phyloP scores from a whole-genome alignment of 2,113 vertebrate genomes.

The Oreochromis spilurus region DNA sequence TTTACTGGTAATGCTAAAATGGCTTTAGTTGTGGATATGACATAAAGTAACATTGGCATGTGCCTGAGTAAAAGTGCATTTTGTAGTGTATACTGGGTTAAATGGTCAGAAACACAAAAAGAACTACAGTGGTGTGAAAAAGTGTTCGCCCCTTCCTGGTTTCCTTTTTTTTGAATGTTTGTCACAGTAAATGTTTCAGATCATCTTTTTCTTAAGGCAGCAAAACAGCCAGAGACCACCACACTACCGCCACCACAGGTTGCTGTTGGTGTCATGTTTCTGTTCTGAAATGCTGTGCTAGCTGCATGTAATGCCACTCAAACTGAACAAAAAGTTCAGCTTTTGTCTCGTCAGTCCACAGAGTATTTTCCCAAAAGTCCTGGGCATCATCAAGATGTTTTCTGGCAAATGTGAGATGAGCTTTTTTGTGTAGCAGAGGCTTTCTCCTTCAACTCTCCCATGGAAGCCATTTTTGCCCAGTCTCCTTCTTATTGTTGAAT shows the following conservation, averaged over 20 bases:
- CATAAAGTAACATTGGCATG: neutral
- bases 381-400: neutral
- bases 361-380: neutral
- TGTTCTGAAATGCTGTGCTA: neutral
- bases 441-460: neutral
- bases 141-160: neutral
- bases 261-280: neutral
- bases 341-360: neutral
- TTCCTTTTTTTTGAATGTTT: neutral
- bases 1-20: neutral
- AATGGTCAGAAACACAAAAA: neutral
- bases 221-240: neutral
- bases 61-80: neutral
- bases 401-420: neutral
- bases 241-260: neutral
- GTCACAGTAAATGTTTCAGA: neutral
- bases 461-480: neutral
- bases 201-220: neutral
- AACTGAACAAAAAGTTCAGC: neutral
- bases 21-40: rapidly evolving
- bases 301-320: neutral
- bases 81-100: neutral
- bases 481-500: neutral
- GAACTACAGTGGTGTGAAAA: neutral
- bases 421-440: neutral